These are phyloP conservation scores for Torymus texanus DNA, from an alignment of 2,888 invertebrate species.

Conservation along the genomic window DNA sequence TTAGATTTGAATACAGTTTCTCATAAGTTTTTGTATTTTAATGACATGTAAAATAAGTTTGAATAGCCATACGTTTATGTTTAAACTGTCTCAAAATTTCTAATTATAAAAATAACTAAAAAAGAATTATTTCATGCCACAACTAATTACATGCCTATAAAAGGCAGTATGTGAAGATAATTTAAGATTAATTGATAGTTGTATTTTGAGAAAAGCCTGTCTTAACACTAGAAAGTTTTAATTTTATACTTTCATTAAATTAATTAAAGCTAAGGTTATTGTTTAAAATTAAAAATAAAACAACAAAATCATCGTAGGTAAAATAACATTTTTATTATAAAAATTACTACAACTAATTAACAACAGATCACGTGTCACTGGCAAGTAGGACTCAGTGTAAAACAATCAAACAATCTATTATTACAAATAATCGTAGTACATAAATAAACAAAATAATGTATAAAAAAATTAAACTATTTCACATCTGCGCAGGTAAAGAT, in stretches of 20 bases:
- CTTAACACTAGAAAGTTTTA: slow-evolving; percentile 4
- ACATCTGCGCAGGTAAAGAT: background rate
- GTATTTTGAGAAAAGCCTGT: slow-evolving; percentile 9
- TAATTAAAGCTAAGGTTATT: background rate
- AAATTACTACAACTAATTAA: slow-evolving; percentile 29
- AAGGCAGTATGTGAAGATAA: background rate
- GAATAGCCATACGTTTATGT: too few species aligned
- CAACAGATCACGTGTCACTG: slow-evolving; percentile 30
- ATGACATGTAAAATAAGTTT: too few species aligned
- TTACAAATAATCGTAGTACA: slow-evolving; percentile 24
- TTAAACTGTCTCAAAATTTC: too few species aligned
- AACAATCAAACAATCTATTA: slow-evolving; percentile 26
- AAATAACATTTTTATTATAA: slow-evolving; percentile 46
- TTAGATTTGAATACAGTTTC: too few species aligned
- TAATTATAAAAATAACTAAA: too few species aligned
- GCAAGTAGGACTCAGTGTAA: slow-evolving; percentile 4
- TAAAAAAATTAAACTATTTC: slow-evolving; percentile 9
- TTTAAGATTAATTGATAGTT: slow-evolving; percentile 15
- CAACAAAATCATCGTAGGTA: background rate
- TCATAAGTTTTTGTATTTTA: too few species aligned
- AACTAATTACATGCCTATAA: slow-evolving; percentile 1
- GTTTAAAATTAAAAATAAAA: background rate
- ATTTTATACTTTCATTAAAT: background rate
- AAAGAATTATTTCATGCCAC: too few species aligned
- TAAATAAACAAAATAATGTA: slow-evolving; percentile 35